Evolutionary conservation across 2,797 vertebrate species (phyloP).

Genomic region (Falco biarmicus): DNA sequence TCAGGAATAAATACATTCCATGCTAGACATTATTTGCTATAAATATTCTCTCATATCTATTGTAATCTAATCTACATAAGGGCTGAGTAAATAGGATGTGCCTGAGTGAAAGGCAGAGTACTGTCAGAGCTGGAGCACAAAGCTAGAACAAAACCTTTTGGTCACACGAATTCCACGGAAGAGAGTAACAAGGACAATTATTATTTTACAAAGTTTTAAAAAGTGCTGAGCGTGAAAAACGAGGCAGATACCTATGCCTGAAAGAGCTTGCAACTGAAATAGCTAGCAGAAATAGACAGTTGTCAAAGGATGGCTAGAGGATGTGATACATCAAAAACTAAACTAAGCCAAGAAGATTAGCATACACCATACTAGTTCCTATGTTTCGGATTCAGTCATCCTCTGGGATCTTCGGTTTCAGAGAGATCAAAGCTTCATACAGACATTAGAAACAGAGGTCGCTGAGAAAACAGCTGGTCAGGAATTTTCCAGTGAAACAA

Average conservation of each 20-base stretch:
- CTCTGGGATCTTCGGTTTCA: neutral
- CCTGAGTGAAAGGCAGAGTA: neutral
- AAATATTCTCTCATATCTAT: neutral
- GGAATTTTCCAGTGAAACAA: neutral
- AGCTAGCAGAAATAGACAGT: neutral
- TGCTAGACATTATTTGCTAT: neutral
- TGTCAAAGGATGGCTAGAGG: neutral
- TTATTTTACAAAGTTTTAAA: neutral
- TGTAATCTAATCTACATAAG: neutral
- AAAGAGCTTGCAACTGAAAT: neutral
- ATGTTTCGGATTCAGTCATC: slow-evolving; percentile 1
- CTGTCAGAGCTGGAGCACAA: neutral
- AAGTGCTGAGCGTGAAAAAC: neutral
- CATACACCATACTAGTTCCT: neutral
- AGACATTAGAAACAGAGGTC: neutral
- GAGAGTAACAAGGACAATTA: neutral
- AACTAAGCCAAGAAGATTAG: neutral
- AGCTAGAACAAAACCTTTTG: neutral
- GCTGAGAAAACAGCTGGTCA: neutral
- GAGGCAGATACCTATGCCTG: neutral
- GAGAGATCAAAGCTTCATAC: neutral
- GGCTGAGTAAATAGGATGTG: neutral
- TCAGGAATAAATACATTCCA: neutral
- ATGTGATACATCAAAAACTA: neutral
- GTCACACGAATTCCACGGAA: neutral